These are phyloP conservation scores for Hirtodrosophila duncani DNA, from an alignment of 2,888 invertebrate genomes.

Conservation along the genomic window DNA sequence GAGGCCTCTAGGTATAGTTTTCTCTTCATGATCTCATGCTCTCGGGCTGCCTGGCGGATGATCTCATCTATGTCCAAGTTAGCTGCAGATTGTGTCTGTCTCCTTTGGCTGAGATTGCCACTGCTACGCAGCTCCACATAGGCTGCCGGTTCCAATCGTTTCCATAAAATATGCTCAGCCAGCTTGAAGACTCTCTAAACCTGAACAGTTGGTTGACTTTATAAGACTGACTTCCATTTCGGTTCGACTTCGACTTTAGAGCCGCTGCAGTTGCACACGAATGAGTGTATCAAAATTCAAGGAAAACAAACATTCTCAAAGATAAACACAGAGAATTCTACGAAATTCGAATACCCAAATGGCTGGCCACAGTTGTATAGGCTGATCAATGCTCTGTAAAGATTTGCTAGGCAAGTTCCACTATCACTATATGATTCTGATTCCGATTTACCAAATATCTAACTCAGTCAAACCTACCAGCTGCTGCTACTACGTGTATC, in stretches of 20 bases:
- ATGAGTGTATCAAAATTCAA: conserved; percentile 9
- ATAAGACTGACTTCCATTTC: conserved; percentile 23
- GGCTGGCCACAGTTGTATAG: too few relatives aligned
- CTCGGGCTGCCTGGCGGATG: conserved; percentile 42
- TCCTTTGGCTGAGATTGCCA: background rate
- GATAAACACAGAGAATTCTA: background rate
- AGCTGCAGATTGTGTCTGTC: background rate
- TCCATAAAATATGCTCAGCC: conserved; percentile 18
- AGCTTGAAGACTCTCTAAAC: conserved; percentile 24
- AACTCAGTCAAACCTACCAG: too few relatives aligned
- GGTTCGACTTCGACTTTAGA: background rate
- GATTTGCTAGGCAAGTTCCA: too few relatives aligned
- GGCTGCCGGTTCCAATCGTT: conserved; percentile 42
- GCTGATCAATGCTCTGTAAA: too few relatives aligned
- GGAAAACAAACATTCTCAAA: conserved; percentile 26
- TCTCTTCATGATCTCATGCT: conserved; percentile 37
- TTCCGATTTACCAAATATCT: too few relatives aligned
- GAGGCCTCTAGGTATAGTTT: conserved; percentile 7
- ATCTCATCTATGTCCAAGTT: conserved; percentile 29
- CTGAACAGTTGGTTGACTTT: conserved; percentile 1
- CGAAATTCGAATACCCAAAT: background rate
- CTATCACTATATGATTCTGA: too few relatives aligned
- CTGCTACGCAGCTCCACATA: conserved; percentile 38
- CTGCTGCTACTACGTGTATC: too few relatives aligned
- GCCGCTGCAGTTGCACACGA: conserved; percentile 6